Conservation (phyloP, 2,888 invertebrate genomes). For the Campaea margaritaria region DNA sequence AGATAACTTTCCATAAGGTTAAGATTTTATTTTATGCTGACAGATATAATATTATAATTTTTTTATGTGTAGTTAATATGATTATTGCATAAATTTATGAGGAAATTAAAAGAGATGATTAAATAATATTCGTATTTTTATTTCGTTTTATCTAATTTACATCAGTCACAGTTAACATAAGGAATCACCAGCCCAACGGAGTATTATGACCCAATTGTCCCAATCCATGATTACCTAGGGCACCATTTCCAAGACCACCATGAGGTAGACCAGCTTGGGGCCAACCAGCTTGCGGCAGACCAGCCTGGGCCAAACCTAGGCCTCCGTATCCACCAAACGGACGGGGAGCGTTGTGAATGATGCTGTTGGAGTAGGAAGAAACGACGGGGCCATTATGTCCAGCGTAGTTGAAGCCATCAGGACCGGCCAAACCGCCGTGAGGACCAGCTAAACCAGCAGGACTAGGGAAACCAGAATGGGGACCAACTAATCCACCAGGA, state of each 20-base stretch:
- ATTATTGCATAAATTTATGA: background rate
- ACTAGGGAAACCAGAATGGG: constrained; percentile 25
- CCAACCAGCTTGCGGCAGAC: constrained; percentile 30
- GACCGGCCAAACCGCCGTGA: constrained; percentile 27
- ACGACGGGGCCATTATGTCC: constrained; percentile 33
- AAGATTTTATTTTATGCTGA: too few species aligned
- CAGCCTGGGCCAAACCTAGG: constrained; percentile 22
- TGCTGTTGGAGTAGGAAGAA: constrained; percentile 41
- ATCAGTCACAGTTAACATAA: constrained; percentile 33
- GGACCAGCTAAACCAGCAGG: constrained; percentile 26
- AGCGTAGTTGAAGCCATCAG: constrained; percentile 30
- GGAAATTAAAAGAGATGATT: constrained; percentile 2
- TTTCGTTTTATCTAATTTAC: constrained; percentile 20
- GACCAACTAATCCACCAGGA: constrained; percentile 28
- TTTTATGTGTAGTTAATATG: too few species aligned
- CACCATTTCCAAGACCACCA: constrained; percentile 31
- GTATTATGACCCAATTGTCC: constrained; percentile 27
- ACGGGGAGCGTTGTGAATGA: constrained; percentile 41
- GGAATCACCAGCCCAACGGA: constrained; percentile 42
- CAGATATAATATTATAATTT: too few species aligned
- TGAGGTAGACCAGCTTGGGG: constrained; percentile 31
- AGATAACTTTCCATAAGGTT: too few species aligned
- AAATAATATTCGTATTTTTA: constrained; percentile 10
- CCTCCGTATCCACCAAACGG: constrained; percentile 37
- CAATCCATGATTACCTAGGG: constrained; percentile 25